Base-by-base conservation (phyloP, 1,140 invertebrate genomes). In the Ceratosolen solmsi region DNA sequence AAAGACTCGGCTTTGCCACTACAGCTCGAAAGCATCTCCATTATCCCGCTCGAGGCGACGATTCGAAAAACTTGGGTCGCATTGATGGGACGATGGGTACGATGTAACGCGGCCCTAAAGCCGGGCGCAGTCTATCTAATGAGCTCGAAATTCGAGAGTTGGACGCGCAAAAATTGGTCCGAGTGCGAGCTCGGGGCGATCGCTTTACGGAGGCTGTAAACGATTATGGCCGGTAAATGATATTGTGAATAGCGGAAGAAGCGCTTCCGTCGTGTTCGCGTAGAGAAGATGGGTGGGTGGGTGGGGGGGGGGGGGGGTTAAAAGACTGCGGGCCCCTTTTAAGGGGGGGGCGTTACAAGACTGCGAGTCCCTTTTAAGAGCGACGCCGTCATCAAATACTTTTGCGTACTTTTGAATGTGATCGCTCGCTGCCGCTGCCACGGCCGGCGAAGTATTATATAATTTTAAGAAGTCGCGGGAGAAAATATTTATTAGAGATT, bases 31-130 rank as follows among this genome's bases (percentile, higher is more conserved):
- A 7, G 11, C 9, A 8, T 49, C 25, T 27, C 41, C 27, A 72
- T 49, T 46, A 27, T 0, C 8, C 1, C 41, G 41, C 25, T 17
- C 41, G 20, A 41, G 7, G 27, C 1, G 33, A 20, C 27, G 15
- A 68, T 54, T 17, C 51, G 13, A 63, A 33, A 30, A 11, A 13
- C 0, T 22, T n/a, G 15, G 4, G 36, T 0, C 8, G 38, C 36
- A 63, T 63, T 56, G 51, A 79, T 72, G 51, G 51, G 17, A 27
- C 51, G 20, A 30, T 70, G 51, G 22, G n/a, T n/a, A 11, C 65
- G 65, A 79, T 75, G 73, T 75, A 38, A 56, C 56, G 30, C 22
- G 78, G 54, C 4, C 41, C 51, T 79, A 79, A 79, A 80, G 11
- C 4, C 54, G 33, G 25, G 30, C 65, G 0, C 49, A 20, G n/a